These are phyloP conservation scores for Dendrocincla fuliginosa DNA, from an alignment of 2,797 vertebrate species.

Conservation along the genomic window DNA sequence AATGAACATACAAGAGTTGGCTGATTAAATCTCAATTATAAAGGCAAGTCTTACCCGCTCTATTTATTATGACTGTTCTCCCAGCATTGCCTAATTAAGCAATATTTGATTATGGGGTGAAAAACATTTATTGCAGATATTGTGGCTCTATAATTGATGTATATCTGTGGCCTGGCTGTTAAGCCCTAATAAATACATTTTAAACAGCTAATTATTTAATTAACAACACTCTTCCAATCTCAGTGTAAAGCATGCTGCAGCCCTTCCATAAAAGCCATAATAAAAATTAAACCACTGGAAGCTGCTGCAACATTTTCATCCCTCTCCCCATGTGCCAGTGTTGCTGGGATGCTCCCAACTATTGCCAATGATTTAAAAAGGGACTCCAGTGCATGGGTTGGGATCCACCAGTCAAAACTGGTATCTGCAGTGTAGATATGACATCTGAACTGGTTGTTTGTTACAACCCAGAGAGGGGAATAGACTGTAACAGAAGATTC, in stretches of 20 bases:
- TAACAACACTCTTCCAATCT: conserved; percentile 21
- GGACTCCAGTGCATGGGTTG: background rate
- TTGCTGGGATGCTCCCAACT: background rate
- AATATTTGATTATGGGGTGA: conserved; percentile 61
- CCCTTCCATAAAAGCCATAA: background rate
- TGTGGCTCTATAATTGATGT: conserved; percentile 62
- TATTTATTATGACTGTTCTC: conserved; percentile 65
- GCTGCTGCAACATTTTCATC: background rate
- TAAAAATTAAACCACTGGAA: background rate
- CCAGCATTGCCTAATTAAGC: conserved; percentile 66
- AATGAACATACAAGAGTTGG: conserved; percentile 49
- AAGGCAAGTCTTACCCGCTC: conserved; percentile 42
- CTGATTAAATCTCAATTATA: conserved; percentile 73
- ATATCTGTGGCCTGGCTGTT: conserved; percentile 55
- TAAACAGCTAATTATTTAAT: conserved; percentile 67
- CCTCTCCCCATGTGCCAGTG: fast-evolving
- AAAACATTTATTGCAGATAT: conserved; percentile 67
- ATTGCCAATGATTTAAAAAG: background rate
- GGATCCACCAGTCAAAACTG: background rate
- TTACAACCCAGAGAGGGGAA: background rate
- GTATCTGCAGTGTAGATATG: fast-evolving
- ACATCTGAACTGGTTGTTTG: background rate
- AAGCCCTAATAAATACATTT: conserved; percentile 64
- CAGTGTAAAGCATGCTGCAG: background rate
- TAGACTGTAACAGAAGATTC: fast-evolving